Conservation (phyloP, 2,888 invertebrate species). For the Oxycera nigricornis region DNA sequence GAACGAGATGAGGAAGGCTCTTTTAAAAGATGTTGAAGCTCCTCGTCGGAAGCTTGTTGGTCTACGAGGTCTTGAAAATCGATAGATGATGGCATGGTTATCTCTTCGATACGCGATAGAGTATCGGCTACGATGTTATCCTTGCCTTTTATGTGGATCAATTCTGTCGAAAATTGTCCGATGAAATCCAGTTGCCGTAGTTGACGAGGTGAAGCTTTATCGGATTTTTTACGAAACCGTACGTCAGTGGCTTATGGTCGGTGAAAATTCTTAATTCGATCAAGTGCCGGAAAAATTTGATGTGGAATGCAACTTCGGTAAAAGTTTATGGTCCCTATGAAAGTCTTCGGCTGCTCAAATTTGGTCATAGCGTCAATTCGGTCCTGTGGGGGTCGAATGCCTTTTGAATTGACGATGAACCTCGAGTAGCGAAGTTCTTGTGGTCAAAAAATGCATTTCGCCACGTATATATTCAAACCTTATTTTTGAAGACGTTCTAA, state of each 20-base stretch:
- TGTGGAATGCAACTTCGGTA: constrained; percentile 37
- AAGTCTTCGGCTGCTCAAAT: constrained; percentile 25
- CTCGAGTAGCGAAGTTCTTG: constrained; percentile 46
- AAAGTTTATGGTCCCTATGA: constrained; percentile 39
- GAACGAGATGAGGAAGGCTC: neutral
- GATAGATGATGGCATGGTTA: constrained; percentile 1
- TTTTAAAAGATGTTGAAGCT: neutral
- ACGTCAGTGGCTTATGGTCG: neutral
- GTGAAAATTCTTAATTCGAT: constrained; percentile 23
- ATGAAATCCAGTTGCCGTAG: constrained; percentile 20
- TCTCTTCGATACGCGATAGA: constrained; percentile 5
- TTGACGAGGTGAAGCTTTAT: constrained; percentile 39
- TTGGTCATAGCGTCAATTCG: constrained; percentile 37
- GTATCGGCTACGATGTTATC: constrained; percentile 6
- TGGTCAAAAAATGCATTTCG: constrained; percentile 48
- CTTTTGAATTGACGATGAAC: constrained; percentile 44
- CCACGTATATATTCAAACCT: constrained; percentile 45
- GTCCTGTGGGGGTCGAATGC: too few species aligned
- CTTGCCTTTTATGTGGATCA: neutral
- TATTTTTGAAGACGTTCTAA: constrained; percentile 28
- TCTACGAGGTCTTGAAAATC: neutral
- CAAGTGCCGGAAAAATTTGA: constrained; percentile 30
- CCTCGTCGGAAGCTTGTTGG: neutral
- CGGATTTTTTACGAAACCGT: constrained; percentile 24
- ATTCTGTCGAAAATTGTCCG: neutral